Base-by-base conservation (phyloP, 2,113 vertebrate genomes). In the Caranx ignobilis region DNA sequence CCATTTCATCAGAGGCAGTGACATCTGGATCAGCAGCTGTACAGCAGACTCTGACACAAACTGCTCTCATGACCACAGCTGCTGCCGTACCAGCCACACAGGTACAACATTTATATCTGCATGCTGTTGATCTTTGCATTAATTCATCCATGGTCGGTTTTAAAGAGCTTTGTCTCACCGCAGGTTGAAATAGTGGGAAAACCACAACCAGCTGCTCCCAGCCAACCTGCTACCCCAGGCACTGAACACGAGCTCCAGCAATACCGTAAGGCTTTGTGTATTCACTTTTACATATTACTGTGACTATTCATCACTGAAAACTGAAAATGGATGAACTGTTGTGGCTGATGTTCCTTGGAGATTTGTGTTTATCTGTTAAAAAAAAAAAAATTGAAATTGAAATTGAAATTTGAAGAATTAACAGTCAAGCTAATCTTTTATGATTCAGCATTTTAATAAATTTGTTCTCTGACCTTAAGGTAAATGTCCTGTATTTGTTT, bases 131-230 rank as follows among this genome's bases (percentile, higher is more conserved):
- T n/a, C 64, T 12, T 67, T 15, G 19, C 4, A 39, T 34, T 41
- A 7, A 31, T 62, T n/a, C 13, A 31, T 2, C 10, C 9, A 11
- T 1, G 5, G 9, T 34, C 37, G 6, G 4, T 26, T 70, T 57
- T 65, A 37, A 81, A 74, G 59, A 60, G 32, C 11, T 48, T 9
- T 60, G 39, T 70, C 6, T 75, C 34, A 60, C 11, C 32, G 39
- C 82, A 95, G 90, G 87, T 92, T 41, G 95, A 95, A 73, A 94
- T 94, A 34, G 89, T 94, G 4, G 94, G 94, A 55, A 96, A 95
- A 81, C 94, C 94, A 50, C 94, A 95, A 71, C 93, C 94, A 45
- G 94, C 93, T 26, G 35, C 84, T 63, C 78, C 83, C 5, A 91
- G 80, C 60, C 93, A 95, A 67, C 94, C 93, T 18, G 92, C 95